These are phyloP conservation scores for Eufriesea mexicana DNA, from an alignment of 1,140 invertebrate genomes.

Conservation along the genomic window DNA sequence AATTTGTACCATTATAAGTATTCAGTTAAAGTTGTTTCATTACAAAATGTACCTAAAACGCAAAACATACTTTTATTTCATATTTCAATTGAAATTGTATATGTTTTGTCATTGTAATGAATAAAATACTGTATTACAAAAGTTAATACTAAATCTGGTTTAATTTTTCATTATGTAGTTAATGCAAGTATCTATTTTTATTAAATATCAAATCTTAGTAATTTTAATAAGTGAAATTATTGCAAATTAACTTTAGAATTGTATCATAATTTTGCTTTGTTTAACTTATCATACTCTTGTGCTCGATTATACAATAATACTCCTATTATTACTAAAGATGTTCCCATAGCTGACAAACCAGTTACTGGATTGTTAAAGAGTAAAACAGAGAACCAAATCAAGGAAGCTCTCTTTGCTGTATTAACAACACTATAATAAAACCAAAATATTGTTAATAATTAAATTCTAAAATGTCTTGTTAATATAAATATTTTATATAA, in stretches of 20 bases:
- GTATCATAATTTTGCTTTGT: constrained; percentile 71
- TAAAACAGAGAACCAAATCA: constrained; percentile 92
- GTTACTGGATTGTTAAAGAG: constrained; percentile 92
- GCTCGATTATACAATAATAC: constrained; percentile 91
- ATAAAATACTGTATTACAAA: constrained; percentile 46
- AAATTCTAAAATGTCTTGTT: background rate
- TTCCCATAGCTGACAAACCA: constrained; percentile 89
- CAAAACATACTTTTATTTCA: constrained; percentile 7
- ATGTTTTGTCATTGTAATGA: constrained; percentile 4
- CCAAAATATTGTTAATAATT: constrained; percentile 23
- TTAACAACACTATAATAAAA: constrained; percentile 90
- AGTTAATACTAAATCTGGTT: constrained; percentile 38
- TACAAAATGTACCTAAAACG: constrained; percentile 28
- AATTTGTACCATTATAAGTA: constrained; percentile 9
- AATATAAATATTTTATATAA: constrained; percentile 26
- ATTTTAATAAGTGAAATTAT: constrained; percentile 60
- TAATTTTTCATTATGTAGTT: constrained; percentile 25
- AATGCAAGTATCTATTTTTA: constrained; percentile 9
- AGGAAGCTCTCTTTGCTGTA: constrained; percentile 91
- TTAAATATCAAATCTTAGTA: constrained; percentile 34
- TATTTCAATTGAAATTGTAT: background rate
- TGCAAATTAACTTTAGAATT: constrained; percentile 80
- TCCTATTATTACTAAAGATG: constrained; percentile 88
- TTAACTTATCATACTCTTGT: constrained; percentile 83
- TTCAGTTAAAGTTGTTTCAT: constrained; percentile 17